A percentile compares a stretch with the other conserved stretches of the same genome.
phyloP scores from a whole-genome alignment of 2,113 vertebrate genomes.

The Erythrocercus mccallii region DNA sequence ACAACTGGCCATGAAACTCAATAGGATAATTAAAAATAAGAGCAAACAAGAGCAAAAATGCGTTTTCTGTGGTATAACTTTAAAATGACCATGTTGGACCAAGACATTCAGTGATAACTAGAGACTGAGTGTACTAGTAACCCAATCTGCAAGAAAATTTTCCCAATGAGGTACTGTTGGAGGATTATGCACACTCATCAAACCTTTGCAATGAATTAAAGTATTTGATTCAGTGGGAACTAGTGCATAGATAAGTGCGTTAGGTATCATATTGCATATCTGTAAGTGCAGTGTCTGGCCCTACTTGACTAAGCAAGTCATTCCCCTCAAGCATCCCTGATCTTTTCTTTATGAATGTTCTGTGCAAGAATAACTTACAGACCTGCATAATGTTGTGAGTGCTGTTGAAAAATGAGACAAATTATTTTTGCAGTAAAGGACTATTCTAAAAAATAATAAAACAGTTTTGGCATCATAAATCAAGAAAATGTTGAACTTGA shows the following conservation, averaged over 20 bases:
- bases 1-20: not conserved
- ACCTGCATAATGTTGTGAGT: not conserved
- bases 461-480: not conserved
- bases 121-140: not conserved
- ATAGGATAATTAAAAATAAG: not conserved
- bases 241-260: not conserved
- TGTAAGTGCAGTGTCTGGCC: not conserved
- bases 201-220: not conserved
- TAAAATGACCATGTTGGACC: not conserved
- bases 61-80: not conserved
- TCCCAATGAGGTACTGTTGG: not conserved
- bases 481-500: not conserved
- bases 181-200: not conserved
- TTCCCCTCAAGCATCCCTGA: not conserved
- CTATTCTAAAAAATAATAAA: not conserved
- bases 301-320: not conserved
- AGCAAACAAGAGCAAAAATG: not conserved
- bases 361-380: not conserved
- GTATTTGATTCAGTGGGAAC: not conserved
- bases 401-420: not conserved
- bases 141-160: not conserved
- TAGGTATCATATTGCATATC: not conserved
- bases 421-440: not conserved
- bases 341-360: not conserved
- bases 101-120: not conserved